A percentile compares a stretch with the other conserved stretches of the same genome.
Evolutionary conservation across 2,797 vertebrate genomes (phyloP).

Genomic region (Lithobates sylvaticus): DNA sequence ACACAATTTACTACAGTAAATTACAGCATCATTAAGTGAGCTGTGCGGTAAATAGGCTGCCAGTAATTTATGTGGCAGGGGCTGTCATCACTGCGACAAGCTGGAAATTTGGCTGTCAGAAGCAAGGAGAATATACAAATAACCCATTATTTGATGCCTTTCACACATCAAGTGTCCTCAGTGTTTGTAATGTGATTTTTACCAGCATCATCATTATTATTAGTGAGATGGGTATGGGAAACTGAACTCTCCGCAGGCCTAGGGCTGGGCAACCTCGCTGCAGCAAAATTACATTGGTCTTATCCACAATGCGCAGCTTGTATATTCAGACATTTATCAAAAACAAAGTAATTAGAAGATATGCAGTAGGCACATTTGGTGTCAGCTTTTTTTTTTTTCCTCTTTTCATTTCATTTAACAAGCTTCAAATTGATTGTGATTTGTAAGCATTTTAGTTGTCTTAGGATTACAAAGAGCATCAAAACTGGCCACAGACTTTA

Average conservation of each 20-base stretch:
- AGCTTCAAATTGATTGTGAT: not conserved
- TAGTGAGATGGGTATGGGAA: not conserved
- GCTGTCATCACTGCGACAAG: slow-evolving; percentile 51
- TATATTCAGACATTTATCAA: slow-evolving; percentile 25
- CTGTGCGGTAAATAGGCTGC: slow-evolving; percentile 45
- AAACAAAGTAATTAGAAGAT: not conserved
- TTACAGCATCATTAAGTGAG: slow-evolving; percentile 44
- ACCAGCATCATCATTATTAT: slow-evolving; percentile 14
- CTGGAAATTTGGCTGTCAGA: slow-evolving; percentile 48
- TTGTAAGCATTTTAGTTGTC: not conserved
- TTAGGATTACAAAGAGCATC: not conserved
- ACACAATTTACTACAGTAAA: slow-evolving; percentile 41
- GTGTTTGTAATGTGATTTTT: slow-evolving; percentile 39
- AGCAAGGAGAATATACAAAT: slow-evolving; percentile 8
- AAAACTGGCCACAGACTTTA: too few species aligned
- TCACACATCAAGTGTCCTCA: slow-evolving; percentile 1
- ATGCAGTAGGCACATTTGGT: not conserved
- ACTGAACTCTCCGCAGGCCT: not conserved
- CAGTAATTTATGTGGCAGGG: slow-evolving; percentile 30
- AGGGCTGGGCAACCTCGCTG: not conserved
- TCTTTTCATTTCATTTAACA: not conserved
- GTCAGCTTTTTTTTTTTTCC: not conserved
- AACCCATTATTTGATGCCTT: slow-evolving; percentile 7
- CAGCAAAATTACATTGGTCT: slow-evolving; percentile 18
- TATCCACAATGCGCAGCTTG: slow-evolving; percentile 42